Evolutionary conservation across 2,888 invertebrate species (phyloP).

Genomic region (Drosophila melanosoma): DNA sequence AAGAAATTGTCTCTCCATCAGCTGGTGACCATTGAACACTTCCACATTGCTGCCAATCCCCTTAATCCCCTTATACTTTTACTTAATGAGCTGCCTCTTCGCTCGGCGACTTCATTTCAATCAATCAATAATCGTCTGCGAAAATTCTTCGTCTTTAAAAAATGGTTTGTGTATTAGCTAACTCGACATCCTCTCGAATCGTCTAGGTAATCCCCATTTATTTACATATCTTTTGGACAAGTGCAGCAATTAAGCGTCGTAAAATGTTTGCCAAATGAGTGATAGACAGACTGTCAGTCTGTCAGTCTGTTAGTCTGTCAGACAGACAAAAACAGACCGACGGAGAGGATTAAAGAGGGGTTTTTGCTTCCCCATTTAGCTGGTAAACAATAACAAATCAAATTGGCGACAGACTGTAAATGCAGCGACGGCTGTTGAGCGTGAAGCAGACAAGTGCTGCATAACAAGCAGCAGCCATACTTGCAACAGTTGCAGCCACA

Average conservation of each 20-base stretch:
- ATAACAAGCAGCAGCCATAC: slow-evolving; percentile 44
- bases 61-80: background rate
- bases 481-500: slow-evolving; percentile 31
- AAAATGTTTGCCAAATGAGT: slow-evolving; percentile 44
- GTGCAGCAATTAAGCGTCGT: slow-evolving; percentile 48
- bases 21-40: background rate
- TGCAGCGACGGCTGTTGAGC: slow-evolving; percentile 47
- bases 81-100: slow-evolving; percentile 9
- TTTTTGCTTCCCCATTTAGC: slow-evolving; percentile 26
- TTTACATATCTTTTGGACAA: slow-evolving; percentile 39
- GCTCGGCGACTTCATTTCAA: background rate
- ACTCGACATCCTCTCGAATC: slow-evolving; percentile 1
- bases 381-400: slow-evolving; percentile 64
- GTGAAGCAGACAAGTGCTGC: slow-evolving; percentile 47
- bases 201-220: background rate
- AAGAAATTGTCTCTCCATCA: background rate
- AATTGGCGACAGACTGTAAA: slow-evolving; percentile 57
- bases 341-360: background rate
- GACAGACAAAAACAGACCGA: background rate
- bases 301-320: slow-evolving; percentile 10
- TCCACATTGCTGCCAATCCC: background rate
- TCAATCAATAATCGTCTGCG: background rate
- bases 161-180: background rate
- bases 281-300: slow-evolving; percentile 26
- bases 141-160: background rate